These are phyloP conservation scores for Rhabdomys dilectus DNA, from an alignment of 2,113 vertebrate species.

Conservation along the genomic window DNA sequence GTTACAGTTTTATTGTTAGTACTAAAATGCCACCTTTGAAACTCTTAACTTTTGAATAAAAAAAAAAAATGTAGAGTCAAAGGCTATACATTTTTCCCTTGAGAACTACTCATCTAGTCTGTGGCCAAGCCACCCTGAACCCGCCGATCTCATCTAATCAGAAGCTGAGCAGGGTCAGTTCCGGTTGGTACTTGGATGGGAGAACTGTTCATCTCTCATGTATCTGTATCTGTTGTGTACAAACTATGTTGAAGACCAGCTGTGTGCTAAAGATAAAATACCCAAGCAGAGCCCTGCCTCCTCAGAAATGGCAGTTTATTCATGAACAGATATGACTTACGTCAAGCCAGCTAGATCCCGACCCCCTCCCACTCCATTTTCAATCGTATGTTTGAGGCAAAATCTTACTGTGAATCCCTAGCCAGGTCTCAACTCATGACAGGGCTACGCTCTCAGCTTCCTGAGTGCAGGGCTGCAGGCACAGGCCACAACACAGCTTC, in stretches of 20 bases:
- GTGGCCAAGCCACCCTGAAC: not conserved
- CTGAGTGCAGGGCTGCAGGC: not conserved
- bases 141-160: not conserved
- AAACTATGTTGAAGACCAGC: not conserved
- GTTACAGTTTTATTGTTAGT: not conserved
- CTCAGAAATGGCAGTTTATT: not conserved
- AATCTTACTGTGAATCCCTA: not conserved
- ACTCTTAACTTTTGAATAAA: conserved; percentile 14
- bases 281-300: not conserved
- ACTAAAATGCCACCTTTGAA: conserved; percentile 40
- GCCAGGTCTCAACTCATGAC: not conserved
- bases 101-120: not conserved
- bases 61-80: not conserved
- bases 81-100: not conserved
- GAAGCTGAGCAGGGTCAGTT: not conserved
- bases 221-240: not conserved
- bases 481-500: not conserved
- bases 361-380: not conserved
- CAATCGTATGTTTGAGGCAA: not conserved
- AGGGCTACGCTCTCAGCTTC: not conserved
- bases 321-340: not conserved
- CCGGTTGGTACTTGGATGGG: not conserved
- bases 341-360: not conserved
- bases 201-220: not conserved
- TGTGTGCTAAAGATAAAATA: not conserved